Base-by-base conservation (phyloP, 2,888 invertebrate genomes). In the Brachynemurus nebulosus region DNA sequence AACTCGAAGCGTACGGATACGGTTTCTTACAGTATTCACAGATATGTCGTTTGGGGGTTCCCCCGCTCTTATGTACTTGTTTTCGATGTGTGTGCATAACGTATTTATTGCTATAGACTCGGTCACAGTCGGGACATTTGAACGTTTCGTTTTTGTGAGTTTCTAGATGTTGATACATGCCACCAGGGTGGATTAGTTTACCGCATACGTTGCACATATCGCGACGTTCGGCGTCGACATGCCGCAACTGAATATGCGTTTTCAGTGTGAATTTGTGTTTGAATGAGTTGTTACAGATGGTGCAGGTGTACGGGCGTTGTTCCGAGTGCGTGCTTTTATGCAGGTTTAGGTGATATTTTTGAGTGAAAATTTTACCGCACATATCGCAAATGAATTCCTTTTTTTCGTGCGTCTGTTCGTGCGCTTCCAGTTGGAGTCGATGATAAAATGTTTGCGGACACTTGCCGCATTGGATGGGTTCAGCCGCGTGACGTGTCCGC, bases 381-480 rank as follows among this genome's bases (percentile, higher is more conserved):
- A 19, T 14, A 16, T 42, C 21, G 34, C 42, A 42, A 18, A 33
- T 16, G 16, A 20, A 21, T 20, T 23, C 21, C 34, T 42, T 42
- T 34, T 25, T 42, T 18, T n/a, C 14, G 20, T 42, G 42, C 8
- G 34, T 42, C 16, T 34, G 23, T 19, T 16, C 17, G 11, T 42
- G 42, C 20, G 17, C 17, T 9, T 42, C 42, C 12, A 42, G 14
- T 11, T 42, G 42, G 19, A 17, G 18, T 34, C 34, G 12, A 12
- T 25, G 25, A 23, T 25, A 25, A 42, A 42, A 42, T 33, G 14
- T 17, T 30, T 42, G 42, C 12, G n/a, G 20, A 19, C 42, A 42
- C 7, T 18, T 20, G n/a, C 11, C 11, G 12, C 42, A 42, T 20
- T 18, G 19, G 2, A 42, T 17, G 9, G 42, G 19, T 9, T 5